Evolutionary conservation across 2,113 vertebrate species (phyloP), one percentile per base, ranked within the genome.

Genomic region (Corydoras maculifer): DNA sequence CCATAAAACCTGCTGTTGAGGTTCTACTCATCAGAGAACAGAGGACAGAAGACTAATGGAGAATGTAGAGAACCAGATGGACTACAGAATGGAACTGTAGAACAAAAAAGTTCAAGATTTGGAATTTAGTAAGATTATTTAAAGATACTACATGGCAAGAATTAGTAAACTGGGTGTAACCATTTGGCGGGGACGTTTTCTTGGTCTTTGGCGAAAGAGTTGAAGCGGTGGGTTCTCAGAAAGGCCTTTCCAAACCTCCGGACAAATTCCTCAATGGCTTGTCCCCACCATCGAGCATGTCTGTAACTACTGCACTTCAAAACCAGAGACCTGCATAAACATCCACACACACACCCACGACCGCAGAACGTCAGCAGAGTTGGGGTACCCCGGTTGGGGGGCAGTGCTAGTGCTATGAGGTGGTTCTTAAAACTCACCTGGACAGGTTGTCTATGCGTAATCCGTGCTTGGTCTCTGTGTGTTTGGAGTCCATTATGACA

Each of bases 251-350:
- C 94, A 0, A 97, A 83, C 3, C 91, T 94, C 32, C 82, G 86
- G 81, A 96, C 59, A 72, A 98, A 97, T 70, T 88, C 89, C 2
- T 98, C 94, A 35, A 99, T 96, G 77, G 93, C 84, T 75, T 96
- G 94, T 69, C 93, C 92, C 96, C 94, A 98, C 96, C 94, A 99
- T 25, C 92, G 93, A 67, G 96, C 94, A 43, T 98, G 95, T 69
- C 94, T 87, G 81, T 94, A 98, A 89, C 92, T 99, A 87, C 79
- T 91, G 78, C 92, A 98, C 89, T 98, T 99, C 82, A 98, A 80
- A 82, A 97, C 94, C 83, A 99, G 83, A 0, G 91, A 92, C 84
- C 96, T 98, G 85, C 2, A 73, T 60, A 12, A 43, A 68, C 18
- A 49, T 13, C 67, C 67, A 70, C 57, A 60, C 59, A 25, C 14